Evolutionary conservation across 1,140 invertebrate species (phyloP).

Genomic region (Marisa cornuarietis): DNA sequence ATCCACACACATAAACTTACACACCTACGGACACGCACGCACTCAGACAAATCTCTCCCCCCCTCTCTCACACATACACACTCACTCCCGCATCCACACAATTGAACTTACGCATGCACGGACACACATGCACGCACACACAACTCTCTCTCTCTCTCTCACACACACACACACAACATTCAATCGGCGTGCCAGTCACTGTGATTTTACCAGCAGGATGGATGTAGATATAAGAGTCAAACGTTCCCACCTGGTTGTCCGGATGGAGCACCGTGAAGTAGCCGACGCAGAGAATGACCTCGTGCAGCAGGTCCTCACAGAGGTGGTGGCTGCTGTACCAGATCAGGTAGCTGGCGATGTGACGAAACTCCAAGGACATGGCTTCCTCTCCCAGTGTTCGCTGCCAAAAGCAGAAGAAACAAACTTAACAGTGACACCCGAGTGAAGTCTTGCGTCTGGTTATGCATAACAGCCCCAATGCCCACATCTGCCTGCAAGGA

Average conservation of each 20-base stretch:
- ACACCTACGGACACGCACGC: too few relatives aligned
- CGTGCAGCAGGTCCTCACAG: conserved; percentile 73
- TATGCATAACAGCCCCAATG: neutral
- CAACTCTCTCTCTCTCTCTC: too few relatives aligned
- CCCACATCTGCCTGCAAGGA: too few relatives aligned
- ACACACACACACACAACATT: too few relatives aligned
- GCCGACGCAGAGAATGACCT: conserved; percentile 81
- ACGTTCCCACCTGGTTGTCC: conserved; percentile 80
- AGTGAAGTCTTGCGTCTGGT: neutral
- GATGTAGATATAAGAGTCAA: neutral
- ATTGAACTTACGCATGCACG: too few relatives aligned
- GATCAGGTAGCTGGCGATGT: conserved; percentile 85
- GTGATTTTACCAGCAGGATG: too few relatives aligned
- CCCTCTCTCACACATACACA: too few relatives aligned
- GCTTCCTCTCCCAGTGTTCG: conserved; percentile 85
- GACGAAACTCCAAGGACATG: conserved; percentile 85
- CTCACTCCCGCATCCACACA: too few relatives aligned
- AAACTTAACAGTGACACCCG: neutral
- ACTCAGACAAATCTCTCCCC: too few relatives aligned
- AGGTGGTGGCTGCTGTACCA: conserved; percentile 77
- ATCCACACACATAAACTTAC: too few relatives aligned
- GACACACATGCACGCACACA: too few relatives aligned
- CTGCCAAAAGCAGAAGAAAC: conserved; percentile 69
- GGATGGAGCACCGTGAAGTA: conserved; percentile 82
- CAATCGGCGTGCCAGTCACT: too few relatives aligned